Base-by-base conservation (phyloP, 2,888 invertebrate species). In the Caenorhabditis sp. region DNA sequence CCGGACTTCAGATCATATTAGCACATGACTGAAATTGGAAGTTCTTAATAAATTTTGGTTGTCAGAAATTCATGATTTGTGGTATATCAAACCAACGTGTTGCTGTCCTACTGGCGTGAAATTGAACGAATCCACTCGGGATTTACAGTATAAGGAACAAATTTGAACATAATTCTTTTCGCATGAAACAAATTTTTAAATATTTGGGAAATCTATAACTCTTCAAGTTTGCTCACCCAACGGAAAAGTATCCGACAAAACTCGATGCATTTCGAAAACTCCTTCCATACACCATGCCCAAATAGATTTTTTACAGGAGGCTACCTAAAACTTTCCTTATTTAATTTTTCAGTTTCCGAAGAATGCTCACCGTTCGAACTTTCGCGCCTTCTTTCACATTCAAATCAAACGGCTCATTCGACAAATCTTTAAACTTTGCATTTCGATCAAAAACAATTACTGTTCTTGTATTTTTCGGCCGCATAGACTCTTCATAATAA, bases 251-350 rank as follows among this genome's bases (percentile, higher is more conserved):
- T 99, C 97, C 93, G 95, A 95, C 0, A 95, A 94, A 82, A 99
- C 94, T 26, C 97, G 92, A 84, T 95, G 95, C 88, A 97, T 97
- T 89, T 99, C 99, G 70, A 97, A 92, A 0, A 95, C 93, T 1
- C 95, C 93, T 90, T 97, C 97, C 0, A 97, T 94, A 80, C 94
- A 93, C 86, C 94, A 95, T 0, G 96, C 97, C 97, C 97, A 99
- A 63, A 97, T 88, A 0, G 94, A 93, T 89, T 97, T 97, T 75
- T 92, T 92, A 20, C 31, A 58, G 3, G 25, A 26, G 1, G 56
- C 56, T 8, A 56, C 17, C 43, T 43, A 20, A 17, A 43, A 7
- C 3, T 17, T 10, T 43, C 17, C 3, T 43, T 43, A 8, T 36
- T 36, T 10, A 36, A 36, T 43, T 43, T 43, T 14, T 10, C 17